phyloP scores from a whole-genome alignment of 2,797 vertebrate genomes.

The Sebastes miniatus region DNA sequence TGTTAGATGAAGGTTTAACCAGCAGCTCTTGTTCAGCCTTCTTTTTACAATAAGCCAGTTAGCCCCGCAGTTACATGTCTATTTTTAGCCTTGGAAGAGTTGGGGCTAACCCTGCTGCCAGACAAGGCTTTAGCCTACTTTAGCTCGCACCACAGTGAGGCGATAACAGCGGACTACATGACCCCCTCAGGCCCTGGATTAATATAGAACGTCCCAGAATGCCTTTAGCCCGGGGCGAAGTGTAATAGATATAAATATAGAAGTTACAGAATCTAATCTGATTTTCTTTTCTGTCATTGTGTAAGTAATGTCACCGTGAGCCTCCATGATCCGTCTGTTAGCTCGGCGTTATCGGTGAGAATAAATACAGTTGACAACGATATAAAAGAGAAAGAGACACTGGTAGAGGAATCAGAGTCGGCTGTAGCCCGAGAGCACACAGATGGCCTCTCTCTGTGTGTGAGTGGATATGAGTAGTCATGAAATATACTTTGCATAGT shows the following conservation, averaged over 20 bases:
- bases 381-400: background rate
- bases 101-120: constrained; percentile 1
- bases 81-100: constrained; percentile 25
- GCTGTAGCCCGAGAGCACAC: constrained; percentile 14
- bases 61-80: background rate
- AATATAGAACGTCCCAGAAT: constrained; percentile 14
- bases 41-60: constrained; percentile 1
- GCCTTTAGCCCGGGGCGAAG: background rate
- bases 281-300: background rate
- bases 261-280: background rate
- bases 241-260: constrained; percentile 8
- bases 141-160: background rate
- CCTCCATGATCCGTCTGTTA: background rate
- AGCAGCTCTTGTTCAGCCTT: constrained; percentile 5
- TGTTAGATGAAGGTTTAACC: background rate
- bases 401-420: background rate
- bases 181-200: background rate
- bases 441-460: background rate
- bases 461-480: background rate
- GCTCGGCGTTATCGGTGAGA: background rate
- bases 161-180: background rate
- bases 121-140: constrained; percentile 30
- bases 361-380: background rate
- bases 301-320: background rate
- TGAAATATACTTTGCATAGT: background rate